Base-by-base conservation (phyloP, 1,140 invertebrate species). In the Cheumatopsyche charites region DNA sequence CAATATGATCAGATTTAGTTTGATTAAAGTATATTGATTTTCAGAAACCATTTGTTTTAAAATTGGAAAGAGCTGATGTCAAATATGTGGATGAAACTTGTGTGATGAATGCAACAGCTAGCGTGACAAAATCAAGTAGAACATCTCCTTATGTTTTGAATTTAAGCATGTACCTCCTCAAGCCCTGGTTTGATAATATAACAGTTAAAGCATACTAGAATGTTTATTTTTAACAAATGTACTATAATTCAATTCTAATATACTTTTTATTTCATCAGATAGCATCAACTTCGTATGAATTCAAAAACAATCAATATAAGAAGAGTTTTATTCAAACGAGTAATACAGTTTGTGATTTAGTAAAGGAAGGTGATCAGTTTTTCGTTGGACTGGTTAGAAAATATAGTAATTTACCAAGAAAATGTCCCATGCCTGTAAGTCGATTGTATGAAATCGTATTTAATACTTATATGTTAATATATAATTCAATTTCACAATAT, bases 231-330 rank as follows among this genome's bases (percentile, higher is more conserved):
- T n/a, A n/a, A n/a, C n/a, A n/a, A n/a, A n/a, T n/a, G n/a, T n/a
- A n/a, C 17, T 4, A 52, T 26, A 42, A n/a, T 12, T 55, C 9
- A 58, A 29, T 47, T 47, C 25, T 42, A n/a, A 61, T 58, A 23
- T 58, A 12, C 19, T 25, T 36, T 36, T 42, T 15, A 12, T 7
- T 42, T 0, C 2, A 43, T 62, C 25, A 73, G 72, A 21, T 73
- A 23, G n/a, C 29, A 42, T 66, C 68, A 21, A 69, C 23, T 13
- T 62, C 72, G 7, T 73, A 49, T 15, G 72, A 73, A 52, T 55
- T 69, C 15, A 29, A 58, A 13, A 63, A 49, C 15, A 73, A 73
- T 66, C 58, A 69, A 42, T 73, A 69, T 29, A 73, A 49, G 62
- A 66, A 73, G 19, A 73, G 72, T 43, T 25, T 73, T 9, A 65